Evolutionary conservation across 2,113 vertebrate genomes (phyloP).

Genomic region (Mustela lutreola): DNA sequence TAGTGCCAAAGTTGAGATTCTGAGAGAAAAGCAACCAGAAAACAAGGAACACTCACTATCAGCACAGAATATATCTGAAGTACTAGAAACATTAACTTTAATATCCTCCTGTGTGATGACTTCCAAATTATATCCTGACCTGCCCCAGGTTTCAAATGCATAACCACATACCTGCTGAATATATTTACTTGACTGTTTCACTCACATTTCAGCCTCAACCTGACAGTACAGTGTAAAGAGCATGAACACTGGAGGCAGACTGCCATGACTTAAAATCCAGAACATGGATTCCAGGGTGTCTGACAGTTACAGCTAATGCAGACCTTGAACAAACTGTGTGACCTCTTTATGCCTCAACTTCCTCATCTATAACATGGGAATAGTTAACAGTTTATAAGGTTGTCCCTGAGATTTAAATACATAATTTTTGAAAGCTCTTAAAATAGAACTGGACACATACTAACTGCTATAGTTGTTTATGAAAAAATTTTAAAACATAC

Average conservation of each 20-base stretch:
- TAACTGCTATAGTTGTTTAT: background rate
- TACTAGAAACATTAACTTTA: background rate
- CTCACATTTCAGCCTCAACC: background rate
- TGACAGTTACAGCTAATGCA: background rate
- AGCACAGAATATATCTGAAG: background rate
- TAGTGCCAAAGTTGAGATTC: background rate
- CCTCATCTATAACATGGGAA: background rate
- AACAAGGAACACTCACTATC: background rate
- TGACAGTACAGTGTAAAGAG: background rate
- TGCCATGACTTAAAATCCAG: background rate
- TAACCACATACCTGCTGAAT: background rate
- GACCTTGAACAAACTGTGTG: conserved; percentile 6
- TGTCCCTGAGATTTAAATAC: background rate
- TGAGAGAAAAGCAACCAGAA: background rate
- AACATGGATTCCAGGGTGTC: background rate
- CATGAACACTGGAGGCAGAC: background rate
- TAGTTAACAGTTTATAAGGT: background rate
- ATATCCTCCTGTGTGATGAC: background rate
- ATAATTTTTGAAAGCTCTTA: background rate
- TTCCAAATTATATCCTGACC: background rate
- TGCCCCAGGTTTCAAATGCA: background rate
- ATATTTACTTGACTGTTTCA: background rate
- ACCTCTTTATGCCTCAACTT: background rate
- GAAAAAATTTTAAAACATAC: background rate
- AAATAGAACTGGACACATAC: conserved; percentile 3